Conservation (phyloP, 1,140 invertebrate species). For the Amyelois transitella region DNA sequence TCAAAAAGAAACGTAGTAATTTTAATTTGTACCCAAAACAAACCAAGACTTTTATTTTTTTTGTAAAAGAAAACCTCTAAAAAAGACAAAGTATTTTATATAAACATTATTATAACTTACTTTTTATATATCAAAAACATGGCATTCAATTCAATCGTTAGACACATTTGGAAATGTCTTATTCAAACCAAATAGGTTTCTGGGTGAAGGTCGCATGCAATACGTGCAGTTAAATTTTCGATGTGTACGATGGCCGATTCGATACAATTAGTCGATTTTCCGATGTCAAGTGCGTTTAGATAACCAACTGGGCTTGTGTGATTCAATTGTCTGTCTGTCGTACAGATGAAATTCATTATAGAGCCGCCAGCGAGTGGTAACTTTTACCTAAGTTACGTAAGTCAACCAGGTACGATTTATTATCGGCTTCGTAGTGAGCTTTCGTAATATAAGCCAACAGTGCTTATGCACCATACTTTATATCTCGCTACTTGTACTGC, state of each 20-base stretch:
- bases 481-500: conserved; percentile 21
- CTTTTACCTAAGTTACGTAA: conserved; percentile 69
- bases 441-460: conserved; percentile 58
- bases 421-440: conserved; percentile 56
- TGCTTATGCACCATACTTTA: conserved; percentile 29
- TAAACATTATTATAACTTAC: too few species aligned
- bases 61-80: too few species aligned
- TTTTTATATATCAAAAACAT: too few species aligned
- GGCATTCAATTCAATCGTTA: too few species aligned
- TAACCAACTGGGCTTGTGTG: not conserved
- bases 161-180: not conserved
- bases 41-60: too few species aligned
- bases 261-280: conserved; percentile 4
- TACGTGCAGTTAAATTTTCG: conserved; percentile 12
- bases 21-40: too few species aligned
- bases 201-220: conserved; percentile 30
- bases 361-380: conserved; percentile 46
- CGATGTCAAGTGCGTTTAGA: not conserved
- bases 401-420: conserved; percentile 59
- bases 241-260: conserved; percentile 3
- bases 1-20: too few species aligned
- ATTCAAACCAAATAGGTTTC: conserved; percentile 27
- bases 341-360: conserved; percentile 49
- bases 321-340: conserved; percentile 8
- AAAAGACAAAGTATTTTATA: too few species aligned